Evolutionary conservation across 2,113 vertebrate species (phyloP).

Genomic region (Lophotis ruficrista): DNA sequence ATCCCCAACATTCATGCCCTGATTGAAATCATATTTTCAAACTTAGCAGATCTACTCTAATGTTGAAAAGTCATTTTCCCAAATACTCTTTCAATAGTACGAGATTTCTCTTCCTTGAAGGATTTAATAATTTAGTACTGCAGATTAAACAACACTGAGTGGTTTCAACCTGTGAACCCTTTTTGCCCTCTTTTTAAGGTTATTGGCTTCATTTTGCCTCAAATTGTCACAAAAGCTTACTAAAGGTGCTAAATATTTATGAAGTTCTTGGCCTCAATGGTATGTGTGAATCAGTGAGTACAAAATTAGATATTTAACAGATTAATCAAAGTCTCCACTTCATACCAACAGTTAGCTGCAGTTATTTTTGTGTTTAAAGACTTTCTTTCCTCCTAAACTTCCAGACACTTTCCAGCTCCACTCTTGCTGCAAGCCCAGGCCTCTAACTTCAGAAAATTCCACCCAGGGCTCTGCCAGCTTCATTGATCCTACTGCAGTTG

Average conservation of each 20-base stretch:
- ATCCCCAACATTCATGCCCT: not conserved
- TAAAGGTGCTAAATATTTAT: slow-evolving; percentile 44
- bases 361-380: not conserved
- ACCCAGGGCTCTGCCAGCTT: not conserved
- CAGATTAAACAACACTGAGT: slow-evolving; percentile 4
- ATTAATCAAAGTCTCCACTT: slow-evolving; percentile 14
- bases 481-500: slow-evolving; percentile 25
- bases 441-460: not conserved
- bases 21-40: not conserved
- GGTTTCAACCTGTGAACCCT: slow-evolving; percentile 7
- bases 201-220: slow-evolving; percentile 29
- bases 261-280: not conserved
- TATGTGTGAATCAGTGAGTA: slow-evolving; percentile 5
- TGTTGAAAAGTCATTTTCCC: not conserved
- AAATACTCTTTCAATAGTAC: not conserved
- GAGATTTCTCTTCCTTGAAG: not conserved
- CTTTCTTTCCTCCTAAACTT: not conserved
- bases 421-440: not conserved
- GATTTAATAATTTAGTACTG: slow-evolving; percentile 9
- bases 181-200: not conserved
- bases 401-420: not conserved
- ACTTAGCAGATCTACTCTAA: not conserved
- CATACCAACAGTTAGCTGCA: not conserved
- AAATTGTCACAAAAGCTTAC: slow-evolving; percentile 11
- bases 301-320: slow-evolving; percentile 25